phyloP scores from a whole-genome alignment of 2,888 invertebrate genomes.

The Ischnura elegans region DNA sequence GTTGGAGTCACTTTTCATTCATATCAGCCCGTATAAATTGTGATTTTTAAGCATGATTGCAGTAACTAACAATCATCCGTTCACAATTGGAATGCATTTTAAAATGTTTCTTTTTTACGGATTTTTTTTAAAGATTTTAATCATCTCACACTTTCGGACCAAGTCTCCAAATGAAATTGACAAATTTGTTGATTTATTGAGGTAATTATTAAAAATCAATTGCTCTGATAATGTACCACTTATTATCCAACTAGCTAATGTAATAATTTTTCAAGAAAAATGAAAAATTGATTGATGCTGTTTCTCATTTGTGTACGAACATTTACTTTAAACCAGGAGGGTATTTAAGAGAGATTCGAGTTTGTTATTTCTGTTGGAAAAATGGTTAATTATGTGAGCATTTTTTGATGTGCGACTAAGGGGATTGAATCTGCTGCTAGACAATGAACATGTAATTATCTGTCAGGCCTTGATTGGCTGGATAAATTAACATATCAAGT shows the following conservation, averaged over 20 bases:
- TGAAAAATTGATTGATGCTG: neutral
- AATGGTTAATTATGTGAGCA: neutral
- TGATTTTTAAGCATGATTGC: neutral
- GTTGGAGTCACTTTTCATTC: neutral
- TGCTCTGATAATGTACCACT: neutral
- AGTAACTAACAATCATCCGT: too few relatives aligned
- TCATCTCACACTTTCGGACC: neutral
- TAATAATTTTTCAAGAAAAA: neutral
- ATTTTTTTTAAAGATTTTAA: neutral
- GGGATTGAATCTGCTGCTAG: constrained; percentile 53
- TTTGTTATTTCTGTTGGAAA: neutral
- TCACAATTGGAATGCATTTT: neutral
- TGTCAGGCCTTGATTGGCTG: constrained; percentile 32
- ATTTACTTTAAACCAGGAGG: neutral
- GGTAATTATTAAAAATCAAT: neutral
- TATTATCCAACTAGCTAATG: neutral
- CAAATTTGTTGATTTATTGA: neutral
- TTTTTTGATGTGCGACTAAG: neutral
- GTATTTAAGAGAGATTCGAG: neutral
- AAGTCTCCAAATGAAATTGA: neutral
- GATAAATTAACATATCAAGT: constrained; percentile 61
- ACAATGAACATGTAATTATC: constrained; percentile 49
- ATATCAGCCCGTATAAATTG: neutral
- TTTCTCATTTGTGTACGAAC: neutral
- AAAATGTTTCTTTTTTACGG: neutral